A percentile compares a stretch with the other conserved stretches of the same genome.
phyloP scores from a whole-genome alignment of 2,797 vertebrate species.

The Lindbergichthys nudifrons region DNA sequence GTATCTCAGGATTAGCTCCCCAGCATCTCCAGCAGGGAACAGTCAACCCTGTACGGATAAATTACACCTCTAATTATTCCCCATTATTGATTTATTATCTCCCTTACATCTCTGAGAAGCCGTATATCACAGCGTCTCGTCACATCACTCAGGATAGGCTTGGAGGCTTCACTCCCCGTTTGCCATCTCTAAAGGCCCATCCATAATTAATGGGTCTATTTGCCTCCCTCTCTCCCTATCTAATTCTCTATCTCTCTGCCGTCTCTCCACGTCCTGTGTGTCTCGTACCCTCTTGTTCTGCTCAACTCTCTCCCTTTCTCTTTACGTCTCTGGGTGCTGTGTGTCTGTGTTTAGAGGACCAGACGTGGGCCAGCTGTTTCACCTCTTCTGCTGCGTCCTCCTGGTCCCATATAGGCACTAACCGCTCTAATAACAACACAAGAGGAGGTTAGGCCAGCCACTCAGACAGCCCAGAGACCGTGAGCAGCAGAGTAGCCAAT shows the following conservation, averaged over 20 bases:
- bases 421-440: constrained; percentile 77
- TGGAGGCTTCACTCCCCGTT: constrained; percentile 74
- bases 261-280: constrained; percentile 41
- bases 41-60: constrained; percentile 61
- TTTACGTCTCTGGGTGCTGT: constrained; percentile 29
- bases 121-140: constrained; percentile 76
- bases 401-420: constrained; percentile 69
- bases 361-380: constrained; percentile 78
- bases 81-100: constrained; percentile 82
- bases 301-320: constrained; percentile 27
- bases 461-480: constrained; percentile 67
- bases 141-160: constrained; percentile 79
- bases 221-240: constrained; percentile 68
- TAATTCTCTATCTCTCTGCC: constrained; percentile 51
- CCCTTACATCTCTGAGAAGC: constrained; percentile 75
- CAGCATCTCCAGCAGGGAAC: constrained; percentile 37
- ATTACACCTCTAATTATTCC: constrained; percentile 83
- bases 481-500: constrained; percentile 63
- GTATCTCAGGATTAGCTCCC: constrained; percentile 43
- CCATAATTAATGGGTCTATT: constrained; percentile 84
- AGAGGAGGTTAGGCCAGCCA: constrained; percentile 62
- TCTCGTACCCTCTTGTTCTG: constrained; percentile 49
- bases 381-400: constrained; percentile 61
- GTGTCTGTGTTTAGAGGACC: constrained; percentile 66
- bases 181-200: constrained; percentile 82